Conservation (phyloP, 2,888 invertebrate genomes). For the Operophtera brumata region DNA sequence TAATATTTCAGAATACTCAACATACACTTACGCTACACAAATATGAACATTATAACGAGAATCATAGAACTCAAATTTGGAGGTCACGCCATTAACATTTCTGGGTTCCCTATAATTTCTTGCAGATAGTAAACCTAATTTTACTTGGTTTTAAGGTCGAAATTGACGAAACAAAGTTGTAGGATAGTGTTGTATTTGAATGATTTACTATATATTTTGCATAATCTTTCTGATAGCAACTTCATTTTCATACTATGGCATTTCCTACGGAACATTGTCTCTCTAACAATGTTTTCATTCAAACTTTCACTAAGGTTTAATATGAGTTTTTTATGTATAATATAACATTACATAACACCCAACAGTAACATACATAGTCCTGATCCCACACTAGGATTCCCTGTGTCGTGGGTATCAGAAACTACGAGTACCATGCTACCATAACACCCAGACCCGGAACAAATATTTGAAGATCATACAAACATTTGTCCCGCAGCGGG, state of each 20-base stretch:
- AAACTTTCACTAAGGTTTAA: no score
- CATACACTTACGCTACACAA: background rate
- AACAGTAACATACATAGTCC: no score
- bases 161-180: background rate
- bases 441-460: no score
- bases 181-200: background rate
- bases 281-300: background rate
- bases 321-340: no score
- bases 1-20: conserved; percentile 25
- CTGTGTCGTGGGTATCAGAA: no score
- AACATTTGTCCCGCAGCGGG: no score
- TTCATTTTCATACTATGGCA: conserved; percentile 10
- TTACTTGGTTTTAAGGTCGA: background rate
- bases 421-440: no score
- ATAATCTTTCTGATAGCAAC: conserved; percentile 12
- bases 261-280: background rate
- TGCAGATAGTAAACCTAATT: background rate
- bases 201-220: background rate
- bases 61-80: background rate
- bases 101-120: conserved; percentile 7
- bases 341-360: no score
- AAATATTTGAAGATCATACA: no score
- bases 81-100: conserved; percentile 3
- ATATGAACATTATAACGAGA: conserved; percentile 9
- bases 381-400: no score